Percentiles rank a stretch among this genome's conserved stretches.
Conservation (phyloP, 2,797 vertebrate genomes). For the Trematomus bernacchii region DNA sequence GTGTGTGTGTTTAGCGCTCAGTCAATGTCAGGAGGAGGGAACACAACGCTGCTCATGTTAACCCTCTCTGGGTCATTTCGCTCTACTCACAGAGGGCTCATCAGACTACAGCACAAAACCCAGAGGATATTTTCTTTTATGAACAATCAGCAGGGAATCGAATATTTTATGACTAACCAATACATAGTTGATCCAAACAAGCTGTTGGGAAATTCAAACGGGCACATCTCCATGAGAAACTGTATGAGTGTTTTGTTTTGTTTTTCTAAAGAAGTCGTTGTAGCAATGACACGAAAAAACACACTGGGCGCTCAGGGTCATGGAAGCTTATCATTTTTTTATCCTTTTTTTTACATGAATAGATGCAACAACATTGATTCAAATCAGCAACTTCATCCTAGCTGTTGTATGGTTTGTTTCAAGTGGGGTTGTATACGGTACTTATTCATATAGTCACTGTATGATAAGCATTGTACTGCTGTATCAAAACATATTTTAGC, state of each 20-base stretch:
- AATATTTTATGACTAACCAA: conserved; percentile 15
- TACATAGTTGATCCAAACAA: conserved; percentile 43
- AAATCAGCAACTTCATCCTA: conserved; percentile 12
- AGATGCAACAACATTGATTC: not conserved
- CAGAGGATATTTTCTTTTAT: conserved; percentile 20
- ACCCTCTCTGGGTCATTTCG: conserved; percentile 75
- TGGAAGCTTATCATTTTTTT: conserved; percentile 49
- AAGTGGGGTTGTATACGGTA: too few relatives aligned
- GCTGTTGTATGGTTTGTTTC: not conserved
- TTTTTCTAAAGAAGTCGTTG: conserved; percentile 29
- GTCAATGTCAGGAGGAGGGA: conserved; percentile 81
- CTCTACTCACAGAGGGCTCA: conserved; percentile 36
- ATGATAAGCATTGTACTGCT: too few relatives aligned
- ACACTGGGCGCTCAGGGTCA: conserved; percentile 23
- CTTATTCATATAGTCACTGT: too few relatives aligned
- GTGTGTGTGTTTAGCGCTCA: conserved; percentile 43
- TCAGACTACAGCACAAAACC: conserved; percentile 14
- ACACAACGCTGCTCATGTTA: conserved; percentile 72
- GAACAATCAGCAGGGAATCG: conserved; percentile 25
- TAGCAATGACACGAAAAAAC: conserved; percentile 57
- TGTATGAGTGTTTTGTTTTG: not conserved
- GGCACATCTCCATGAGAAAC: conserved; percentile 50
- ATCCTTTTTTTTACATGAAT: conserved; percentile 21
- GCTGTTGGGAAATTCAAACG: conserved; percentile 29
- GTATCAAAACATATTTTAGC: too few relatives aligned